Evolutionary conservation across 2,113 vertebrate species (phyloP).

Genomic region (Pionites leucogaster): DNA sequence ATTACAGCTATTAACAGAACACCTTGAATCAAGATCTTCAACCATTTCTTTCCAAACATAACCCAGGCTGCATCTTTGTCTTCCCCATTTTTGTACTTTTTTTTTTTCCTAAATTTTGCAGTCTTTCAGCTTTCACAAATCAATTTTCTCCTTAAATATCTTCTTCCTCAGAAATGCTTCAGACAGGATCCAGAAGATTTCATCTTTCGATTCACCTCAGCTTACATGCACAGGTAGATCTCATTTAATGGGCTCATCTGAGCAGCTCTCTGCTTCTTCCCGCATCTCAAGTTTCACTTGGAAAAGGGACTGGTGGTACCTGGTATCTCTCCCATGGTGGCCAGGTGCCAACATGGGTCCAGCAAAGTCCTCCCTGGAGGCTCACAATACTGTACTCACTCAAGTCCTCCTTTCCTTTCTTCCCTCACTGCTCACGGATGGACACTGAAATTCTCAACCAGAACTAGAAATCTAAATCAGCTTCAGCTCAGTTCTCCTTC

Average conservation of each 20-base stretch:
- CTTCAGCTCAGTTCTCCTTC: background rate
- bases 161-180: background rate
- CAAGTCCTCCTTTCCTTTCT: fast-evolving
- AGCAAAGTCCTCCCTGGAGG: background rate
- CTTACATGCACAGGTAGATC: background rate
- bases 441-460: background rate
- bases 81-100: background rate
- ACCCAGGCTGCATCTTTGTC: background rate
- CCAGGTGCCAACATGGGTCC: background rate
- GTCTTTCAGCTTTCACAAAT: background rate
- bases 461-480: background rate
- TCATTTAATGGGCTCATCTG: background rate
- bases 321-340: background rate
- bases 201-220: background rate
- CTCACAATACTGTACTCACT: background rate
- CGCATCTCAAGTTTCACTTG: background rate
- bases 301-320: background rate
- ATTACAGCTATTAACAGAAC: background rate
- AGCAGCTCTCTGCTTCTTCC: background rate
- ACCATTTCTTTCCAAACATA: background rate
- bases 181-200: background rate
- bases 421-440: background rate
- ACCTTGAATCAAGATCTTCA: background rate
- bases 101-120: background rate
- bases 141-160: background rate